A percentile compares a stretch with the other conserved stretches of the same genome.
phyloP scores from a whole-genome alignment of 64 coral and sea anemone genomes.

The Actinia equina region DNA sequence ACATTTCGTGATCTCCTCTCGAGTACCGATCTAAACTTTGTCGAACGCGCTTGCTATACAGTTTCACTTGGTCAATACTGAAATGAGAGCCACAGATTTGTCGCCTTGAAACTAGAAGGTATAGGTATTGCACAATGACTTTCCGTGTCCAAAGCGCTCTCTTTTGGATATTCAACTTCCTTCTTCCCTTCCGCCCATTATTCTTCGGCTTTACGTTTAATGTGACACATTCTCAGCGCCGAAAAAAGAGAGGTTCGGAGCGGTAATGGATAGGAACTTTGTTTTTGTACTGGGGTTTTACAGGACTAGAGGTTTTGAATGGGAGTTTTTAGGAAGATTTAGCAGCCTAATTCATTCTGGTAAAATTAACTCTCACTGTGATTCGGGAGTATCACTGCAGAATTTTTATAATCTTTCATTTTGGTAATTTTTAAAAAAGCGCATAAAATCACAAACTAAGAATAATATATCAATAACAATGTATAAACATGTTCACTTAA shows the following conservation, averaged over 20 bases:
- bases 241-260: not conserved
- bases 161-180: slow-evolving; percentile 3
- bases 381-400: too few relatives aligned
- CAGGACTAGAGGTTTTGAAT: not conserved
- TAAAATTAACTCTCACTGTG: too few relatives aligned
- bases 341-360: not conserved
- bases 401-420: too few relatives aligned
- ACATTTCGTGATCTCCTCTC: not conserved
- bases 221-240: not conserved
- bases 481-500: too few relatives aligned
- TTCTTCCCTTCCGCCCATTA: not conserved
- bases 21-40: not conserved
- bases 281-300: not conserved
- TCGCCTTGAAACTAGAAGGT: not conserved
- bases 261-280: not conserved
- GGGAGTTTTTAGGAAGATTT: not conserved
- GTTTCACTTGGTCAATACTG: not conserved
- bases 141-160: not conserved
- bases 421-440: too few relatives aligned
- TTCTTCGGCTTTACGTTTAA: not conserved
- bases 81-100: not conserved
- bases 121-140: not conserved
- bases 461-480: too few relatives aligned
- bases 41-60: not conserved
- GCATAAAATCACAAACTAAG: too few relatives aligned